Evolutionary conservation across 2,113 vertebrate species (phyloP).

Genomic region (Ceyx margarethae): DNA sequence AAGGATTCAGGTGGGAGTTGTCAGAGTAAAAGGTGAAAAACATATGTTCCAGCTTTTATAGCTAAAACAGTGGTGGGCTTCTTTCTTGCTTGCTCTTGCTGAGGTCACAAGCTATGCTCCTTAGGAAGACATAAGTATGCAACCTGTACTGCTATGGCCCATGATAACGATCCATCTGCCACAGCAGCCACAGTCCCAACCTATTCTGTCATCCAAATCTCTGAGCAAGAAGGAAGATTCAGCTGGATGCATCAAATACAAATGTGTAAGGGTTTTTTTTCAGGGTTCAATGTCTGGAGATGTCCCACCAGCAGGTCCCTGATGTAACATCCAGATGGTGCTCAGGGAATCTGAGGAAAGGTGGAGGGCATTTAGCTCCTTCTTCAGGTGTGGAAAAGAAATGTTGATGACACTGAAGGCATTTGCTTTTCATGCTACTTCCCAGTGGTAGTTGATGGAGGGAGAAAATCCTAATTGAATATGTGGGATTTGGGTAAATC

Average conservation of each 20-base stretch:
- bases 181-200: slow-evolving; percentile 16
- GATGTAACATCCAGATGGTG: slow-evolving; percentile 36
- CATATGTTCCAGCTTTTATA: not conserved
- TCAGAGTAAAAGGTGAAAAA: not conserved
- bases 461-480: not conserved
- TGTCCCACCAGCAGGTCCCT: not conserved
- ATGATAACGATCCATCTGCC: slow-evolving; percentile 53
- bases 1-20: accelerated
- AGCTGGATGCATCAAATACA: slow-evolving; percentile 53
- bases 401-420: not conserved
- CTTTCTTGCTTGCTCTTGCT: not conserved
- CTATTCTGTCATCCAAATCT: not conserved
- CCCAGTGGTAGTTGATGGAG: not conserved
- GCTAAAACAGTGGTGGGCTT: not conserved
- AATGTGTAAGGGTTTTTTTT: not conserved
- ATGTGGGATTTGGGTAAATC: not conserved
- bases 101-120: not conserved
- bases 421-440: not conserved
- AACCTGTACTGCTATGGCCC: not conserved
- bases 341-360: not conserved
- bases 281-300: slow-evolving; percentile 47
- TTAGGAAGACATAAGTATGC: not conserved
- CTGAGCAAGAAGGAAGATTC: slow-evolving; percentile 3
- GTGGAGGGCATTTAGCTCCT: accelerated
- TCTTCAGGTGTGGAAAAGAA: not conserved